Evolutionary conservation across 2,888 invertebrate species (phyloP), one percentile per base, ranked within the genome.

Genomic region (Myopa testacea): DNA sequence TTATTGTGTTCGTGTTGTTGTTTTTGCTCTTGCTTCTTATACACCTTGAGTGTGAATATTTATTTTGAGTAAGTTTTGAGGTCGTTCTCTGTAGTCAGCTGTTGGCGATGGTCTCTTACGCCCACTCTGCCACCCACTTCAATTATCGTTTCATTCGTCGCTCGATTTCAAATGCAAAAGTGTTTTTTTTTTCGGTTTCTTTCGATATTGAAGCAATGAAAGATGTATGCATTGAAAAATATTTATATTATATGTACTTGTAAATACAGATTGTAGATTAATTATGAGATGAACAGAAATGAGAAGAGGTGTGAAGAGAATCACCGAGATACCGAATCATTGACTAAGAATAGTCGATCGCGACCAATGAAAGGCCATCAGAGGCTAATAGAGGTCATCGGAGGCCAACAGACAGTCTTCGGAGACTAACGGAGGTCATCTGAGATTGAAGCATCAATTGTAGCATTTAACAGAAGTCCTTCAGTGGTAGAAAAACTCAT

Each of bases 41-140:
- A 65, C 65, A 65, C 38, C 65, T 65, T 65, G 38, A 65, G 37
- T 62, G 62, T 14, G 37, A 34, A 10, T 63, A 26, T 63, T 63
- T 63, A 6, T 26, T 19, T n/a, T 26, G 19, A 62, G 26, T 7
- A 62, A 10, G 10, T 62, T 62, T 62, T 62, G 62, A 19, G 34
- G 34, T 62, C 62, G 34, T n/a, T 58, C 62, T 62, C n/a, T 62
- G 19, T 19, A 19, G 12, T 34, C 63, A 63, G 34, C 10, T 63
- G 63, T 63, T 26, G 63, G 6, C 16, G 19, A 60, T 60, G 60
- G 19, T 45, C 45, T 45, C 10, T 10, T 8, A 45, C 45, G 45
- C 45, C 45, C 45, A 45, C 45, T 10, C 45, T 8, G 45, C 45
- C 45, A 45, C 45, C 45, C 45, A 45, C 45, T 45, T 10, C 45